A percentile compares a stretch with the other conserved stretches of the same genome.
These are phyloP conservation scores for Caenorhabditis wallacei DNA, from an alignment of 2,888 invertebrate species.

Conservation along the genomic window DNA sequence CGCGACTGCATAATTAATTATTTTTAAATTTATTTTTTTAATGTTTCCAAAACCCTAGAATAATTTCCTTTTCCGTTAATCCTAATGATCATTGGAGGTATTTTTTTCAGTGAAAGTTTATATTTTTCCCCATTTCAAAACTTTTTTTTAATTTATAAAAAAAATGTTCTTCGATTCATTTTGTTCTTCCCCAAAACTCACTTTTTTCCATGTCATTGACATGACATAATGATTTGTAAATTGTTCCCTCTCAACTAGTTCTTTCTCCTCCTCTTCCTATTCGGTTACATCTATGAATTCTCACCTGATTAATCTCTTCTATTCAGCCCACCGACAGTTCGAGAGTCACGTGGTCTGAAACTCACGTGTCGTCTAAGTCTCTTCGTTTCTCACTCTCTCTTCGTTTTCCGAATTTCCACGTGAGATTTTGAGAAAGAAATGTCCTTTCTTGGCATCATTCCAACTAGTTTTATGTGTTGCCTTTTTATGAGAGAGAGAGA, in stretches of 20 bases:
- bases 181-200: too few relatives aligned
- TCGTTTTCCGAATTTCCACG: conserved; percentile 9
- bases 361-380: conserved; percentile 36
- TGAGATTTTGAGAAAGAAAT: conserved; percentile 19
- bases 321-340: conserved; percentile 5
- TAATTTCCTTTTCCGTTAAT: too few relatives aligned
- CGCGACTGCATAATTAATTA: too few relatives aligned
- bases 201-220: conserved; percentile 17
- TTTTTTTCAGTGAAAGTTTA: too few relatives aligned
- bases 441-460: conserved; percentile 55
- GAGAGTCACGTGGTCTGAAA: conserved; percentile 54
- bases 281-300: too few relatives aligned
- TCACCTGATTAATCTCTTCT: conserved; percentile 28
- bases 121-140: neutral
- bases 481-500: neutral
- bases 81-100: too few relatives aligned
- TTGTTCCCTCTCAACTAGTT: conserved; percentile 15
- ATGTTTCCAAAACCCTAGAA: too few relatives aligned
- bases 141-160: neutral
- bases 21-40: too few relatives aligned
- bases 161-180: neutral
- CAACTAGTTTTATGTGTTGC: conserved; percentile 31
- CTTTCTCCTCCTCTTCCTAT: conserved; percentile 10
- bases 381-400: neutral
- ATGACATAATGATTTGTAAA: conserved; percentile 33